Evolutionary conservation across 2,888 invertebrate species (phyloP), one percentile per base, ranked within the genome.

Genomic region (Oxytorus armatus): DNA sequence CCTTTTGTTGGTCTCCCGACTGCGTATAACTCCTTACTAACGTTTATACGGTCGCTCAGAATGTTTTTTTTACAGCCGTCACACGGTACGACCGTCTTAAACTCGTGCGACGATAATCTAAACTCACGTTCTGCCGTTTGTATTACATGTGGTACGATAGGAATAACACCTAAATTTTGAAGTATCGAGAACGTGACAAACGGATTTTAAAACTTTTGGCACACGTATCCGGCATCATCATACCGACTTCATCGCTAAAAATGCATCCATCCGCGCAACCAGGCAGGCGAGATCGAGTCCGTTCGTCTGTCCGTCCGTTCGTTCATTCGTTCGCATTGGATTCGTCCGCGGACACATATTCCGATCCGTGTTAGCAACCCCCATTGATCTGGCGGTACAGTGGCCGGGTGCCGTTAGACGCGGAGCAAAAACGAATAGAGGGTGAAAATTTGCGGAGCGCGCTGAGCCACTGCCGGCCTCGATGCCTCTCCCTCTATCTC

Each of bases 361-460:
- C 88, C 88, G 88, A 90, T 88, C 79, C 89, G 90, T 90, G 91
- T 91, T 91, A 91, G 91, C 91, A 91, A 89, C 89, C 90, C 70
- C 90, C 91, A 91, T 91, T 91, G 91, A 91, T 91, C 91, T 91
- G 91, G 87, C 88, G 89, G 89, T 89, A 68, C 72, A 61, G 70
- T 72, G 75, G 76, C 70, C 66, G 75, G 79, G 79, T 79, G 80
- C 66, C 68, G 80, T 69, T 80, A 90, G 88, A 88, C 88, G 90
- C 89, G 88, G 69, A 77, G 89, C 88, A 90, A 90, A 90, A 90
- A 90, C 89, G 90, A 89, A 88, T 33, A 57, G 77, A 77, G 66
- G 59, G 82, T 88, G 88, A 89, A 89, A 90, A 89, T 90, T 90
- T 90, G 89, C 88, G 88, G 89, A 89, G 89, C 86, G 88, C 87